phyloP scores from a whole-genome alignment of 2,113 vertebrate species.

The Sialia sialis region DNA sequence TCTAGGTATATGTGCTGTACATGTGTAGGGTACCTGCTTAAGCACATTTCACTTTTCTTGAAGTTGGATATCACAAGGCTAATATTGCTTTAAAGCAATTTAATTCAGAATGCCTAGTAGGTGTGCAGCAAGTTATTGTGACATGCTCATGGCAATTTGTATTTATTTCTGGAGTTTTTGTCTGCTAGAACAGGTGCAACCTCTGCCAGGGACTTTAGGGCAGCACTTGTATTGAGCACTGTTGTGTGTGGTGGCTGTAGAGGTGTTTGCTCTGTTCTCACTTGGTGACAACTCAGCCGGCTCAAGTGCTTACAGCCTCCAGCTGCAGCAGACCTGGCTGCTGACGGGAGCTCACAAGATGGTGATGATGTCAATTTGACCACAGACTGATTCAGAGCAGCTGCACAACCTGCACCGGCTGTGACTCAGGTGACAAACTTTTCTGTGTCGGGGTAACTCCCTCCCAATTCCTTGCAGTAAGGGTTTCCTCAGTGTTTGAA shows the following conservation, averaged over 20 bases:
- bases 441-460: neutral
- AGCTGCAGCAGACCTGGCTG: neutral
- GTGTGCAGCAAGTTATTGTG: neutral
- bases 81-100: neutral
- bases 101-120: neutral
- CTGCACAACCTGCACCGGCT: neutral
- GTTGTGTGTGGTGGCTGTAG: no score
- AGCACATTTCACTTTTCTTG: neutral
- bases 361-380: neutral
- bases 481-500: neutral
- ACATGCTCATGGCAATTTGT: neutral
- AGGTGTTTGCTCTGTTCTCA: neutral
- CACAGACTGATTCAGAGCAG: neutral
- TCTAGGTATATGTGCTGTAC: neutral
- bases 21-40: neutral
- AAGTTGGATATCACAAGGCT: neutral
- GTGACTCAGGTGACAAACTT: neutral
- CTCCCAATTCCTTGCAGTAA: neutral
- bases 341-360: neutral
- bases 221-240: neutral
- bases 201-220: neutral
- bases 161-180: neutral
- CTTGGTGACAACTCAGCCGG: neutral
- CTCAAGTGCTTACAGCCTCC: accelerated
- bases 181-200: neutral